These are phyloP conservation scores for Clostera curtula DNA, from an alignment of 2,888 invertebrate genomes.

Conservation along the genomic window DNA sequence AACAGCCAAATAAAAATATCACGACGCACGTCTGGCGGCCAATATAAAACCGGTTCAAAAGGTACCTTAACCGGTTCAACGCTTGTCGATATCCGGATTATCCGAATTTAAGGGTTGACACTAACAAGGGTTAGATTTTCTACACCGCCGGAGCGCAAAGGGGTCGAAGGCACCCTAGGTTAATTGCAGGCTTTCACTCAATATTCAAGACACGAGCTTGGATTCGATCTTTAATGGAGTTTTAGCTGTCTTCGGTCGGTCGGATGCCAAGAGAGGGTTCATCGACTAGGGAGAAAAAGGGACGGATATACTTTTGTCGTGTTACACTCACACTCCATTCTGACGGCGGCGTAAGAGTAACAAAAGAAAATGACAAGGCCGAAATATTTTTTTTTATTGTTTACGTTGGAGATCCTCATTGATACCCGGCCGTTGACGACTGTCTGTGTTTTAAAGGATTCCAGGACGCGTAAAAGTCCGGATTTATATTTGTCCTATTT, in stretches of 20 bases:
- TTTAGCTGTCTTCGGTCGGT: slow-evolving; percentile 17
- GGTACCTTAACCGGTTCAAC: slow-evolving; percentile 42
- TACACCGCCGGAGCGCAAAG: slow-evolving; percentile 24
- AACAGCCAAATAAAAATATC: slow-evolving; percentile 5
- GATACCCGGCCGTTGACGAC: too few species aligned
- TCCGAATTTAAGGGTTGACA: slow-evolving; percentile 54
- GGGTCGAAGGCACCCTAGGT: slow-evolving; percentile 19
- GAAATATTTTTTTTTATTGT: too few species aligned
- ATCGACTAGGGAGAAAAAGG: too few species aligned
- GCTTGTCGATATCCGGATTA: slow-evolving; percentile 53
- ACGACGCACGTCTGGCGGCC: slow-evolving; percentile 4
- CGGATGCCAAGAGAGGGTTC: too few species aligned
- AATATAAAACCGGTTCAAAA: slow-evolving; percentile 17
- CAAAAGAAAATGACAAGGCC: too few species aligned
- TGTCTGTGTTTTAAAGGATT: too few species aligned
- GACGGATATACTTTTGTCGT: too few species aligned
- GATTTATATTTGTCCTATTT: too few species aligned
- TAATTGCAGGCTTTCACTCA: slow-evolving; percentile 33
- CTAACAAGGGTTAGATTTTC: slow-evolving; percentile 62
- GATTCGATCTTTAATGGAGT: slow-evolving; percentile 15
- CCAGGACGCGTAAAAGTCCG: too few species aligned
- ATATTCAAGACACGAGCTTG: slow-evolving; percentile 25
- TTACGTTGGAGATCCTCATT: too few species aligned
- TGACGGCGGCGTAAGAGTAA: too few species aligned
- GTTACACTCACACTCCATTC: too few species aligned